Evolutionary conservation across 2,888 invertebrate species (phyloP), one percentile per base, ranked within the genome.

Genomic region (Unio delphinus): DNA sequence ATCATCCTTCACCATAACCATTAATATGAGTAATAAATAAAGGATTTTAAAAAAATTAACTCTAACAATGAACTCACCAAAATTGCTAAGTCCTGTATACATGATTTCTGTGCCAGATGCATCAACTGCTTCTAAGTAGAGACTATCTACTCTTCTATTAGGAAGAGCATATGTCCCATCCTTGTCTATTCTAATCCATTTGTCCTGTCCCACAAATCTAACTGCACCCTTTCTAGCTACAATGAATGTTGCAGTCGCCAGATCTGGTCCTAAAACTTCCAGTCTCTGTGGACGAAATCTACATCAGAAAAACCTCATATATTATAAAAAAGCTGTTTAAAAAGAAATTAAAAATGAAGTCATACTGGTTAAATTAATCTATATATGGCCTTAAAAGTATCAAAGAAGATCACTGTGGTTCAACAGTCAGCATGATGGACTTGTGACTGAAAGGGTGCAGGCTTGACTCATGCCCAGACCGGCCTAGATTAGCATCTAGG

Each of bases 191-290:
- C 81, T 80, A 26, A 91, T 82, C 93, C 93, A 94, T 0, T 89
- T 79, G 11, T 90, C 81, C 3, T 90, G 86, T 23, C 90, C 91
- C 8, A 87, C 80, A 82, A 93, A 93, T 80, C 94, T 95, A 1
- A 96, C 93, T 70, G 93, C 91, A 3, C 95, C 96, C n/a, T 93
- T 93, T 54, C 95, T 92, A 87, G 92, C 92, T 1, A 95, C 91
- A 64, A 97, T 90, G 89, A 97, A 97, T 91, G 96, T 95, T 15
- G 97, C 94, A 0, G 95, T 94, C 1, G 95, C 96, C 77, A 98
- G 90, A 89, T 98, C 95, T 56, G 93, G 91, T 0, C 97, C 97
- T 57, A 91, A 78, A 55, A 83, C 82, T 28, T 86, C 65, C 55
- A 86, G 80, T 28, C 89, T 70, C 60, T 88, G 88, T 8, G 83